These are phyloP conservation scores for Lanistes nyassanus DNA, from an alignment of 1,140 invertebrate genomes.

Conservation along the genomic window DNA sequence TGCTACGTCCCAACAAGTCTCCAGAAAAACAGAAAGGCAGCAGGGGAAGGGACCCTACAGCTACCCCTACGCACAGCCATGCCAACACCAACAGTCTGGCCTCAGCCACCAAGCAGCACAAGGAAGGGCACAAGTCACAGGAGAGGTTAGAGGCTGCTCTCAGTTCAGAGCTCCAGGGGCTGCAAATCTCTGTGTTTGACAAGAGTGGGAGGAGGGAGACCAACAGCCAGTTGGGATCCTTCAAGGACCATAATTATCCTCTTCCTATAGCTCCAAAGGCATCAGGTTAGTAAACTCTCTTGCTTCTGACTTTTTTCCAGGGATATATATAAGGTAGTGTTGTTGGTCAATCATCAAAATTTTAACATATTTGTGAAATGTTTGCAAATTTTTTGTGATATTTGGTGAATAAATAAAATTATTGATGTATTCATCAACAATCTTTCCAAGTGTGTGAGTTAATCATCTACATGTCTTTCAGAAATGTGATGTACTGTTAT, in stretches of 20 bases:
- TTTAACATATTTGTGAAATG: no score
- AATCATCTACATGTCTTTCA: no score
- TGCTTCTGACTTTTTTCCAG: no score
- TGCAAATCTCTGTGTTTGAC: slow-evolving; percentile 49
- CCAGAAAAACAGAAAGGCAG: slow-evolving; percentile 38
- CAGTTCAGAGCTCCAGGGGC: slow-evolving; percentile 44
- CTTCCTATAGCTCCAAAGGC: slow-evolving; percentile 52
- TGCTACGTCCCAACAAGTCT: slow-evolving; percentile 52
- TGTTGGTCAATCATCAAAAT: no score
- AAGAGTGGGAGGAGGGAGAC: slow-evolving; percentile 29
- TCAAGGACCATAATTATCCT: slow-evolving; percentile 5
- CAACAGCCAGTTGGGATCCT: not conserved
- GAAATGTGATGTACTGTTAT: no score
- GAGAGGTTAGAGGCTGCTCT: slow-evolving; percentile 45
- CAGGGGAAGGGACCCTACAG: slow-evolving; percentile 27
- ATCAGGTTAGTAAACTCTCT: slow-evolving; percentile 49
- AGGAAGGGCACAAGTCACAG: slow-evolving; percentile 57
- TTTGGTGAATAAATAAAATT: no score
- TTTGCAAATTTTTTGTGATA: no score
- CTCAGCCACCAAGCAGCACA: slow-evolving; percentile 37
- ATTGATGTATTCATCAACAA: no score
- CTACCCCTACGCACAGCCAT: slow-evolving; percentile 19
- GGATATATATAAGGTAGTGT: no score
- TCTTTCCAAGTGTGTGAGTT: no score
- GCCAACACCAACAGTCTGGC: not conserved